Conservation (phyloP, 2,113 vertebrate species). For the Poecile atricapillus region DNA sequence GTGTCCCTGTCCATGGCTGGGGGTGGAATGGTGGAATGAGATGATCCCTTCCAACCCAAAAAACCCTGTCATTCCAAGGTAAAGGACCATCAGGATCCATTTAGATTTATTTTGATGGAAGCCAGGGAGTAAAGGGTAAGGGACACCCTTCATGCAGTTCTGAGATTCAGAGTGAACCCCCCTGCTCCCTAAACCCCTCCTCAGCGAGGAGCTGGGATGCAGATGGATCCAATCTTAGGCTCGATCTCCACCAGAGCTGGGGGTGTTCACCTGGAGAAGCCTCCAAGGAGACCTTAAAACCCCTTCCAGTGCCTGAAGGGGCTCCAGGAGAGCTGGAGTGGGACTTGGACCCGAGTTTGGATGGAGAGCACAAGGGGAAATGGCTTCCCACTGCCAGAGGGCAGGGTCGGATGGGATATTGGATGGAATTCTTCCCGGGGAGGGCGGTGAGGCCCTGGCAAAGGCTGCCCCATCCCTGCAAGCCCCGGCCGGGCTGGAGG, state of each 20-base stretch:
- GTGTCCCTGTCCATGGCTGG: no score
- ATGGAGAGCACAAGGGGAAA: neutral
- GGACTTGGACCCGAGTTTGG: no score
- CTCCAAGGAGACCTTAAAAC: neutral
- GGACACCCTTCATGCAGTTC: neutral
- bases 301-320: neutral
- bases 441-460: neutral
- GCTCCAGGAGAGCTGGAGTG: neutral
- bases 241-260: neutral
- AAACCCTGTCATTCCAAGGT: fast-evolving
- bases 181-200: neutral
- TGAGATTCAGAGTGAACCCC: neutral
- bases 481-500: neutral
- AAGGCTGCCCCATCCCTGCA: neutral
- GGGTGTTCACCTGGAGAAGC: neutral
- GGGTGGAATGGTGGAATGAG: neutral
- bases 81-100: neutral
- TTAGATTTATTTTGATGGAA: neutral
- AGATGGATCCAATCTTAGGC: neutral
- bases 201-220: neutral
- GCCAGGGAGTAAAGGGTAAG: neutral
- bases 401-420: fast-evolving
- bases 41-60: neutral
- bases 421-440: neutral
- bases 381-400: neutral